Conservation (phyloP, 2,888 invertebrate species). For the Eubasilissa splendida region DNA sequence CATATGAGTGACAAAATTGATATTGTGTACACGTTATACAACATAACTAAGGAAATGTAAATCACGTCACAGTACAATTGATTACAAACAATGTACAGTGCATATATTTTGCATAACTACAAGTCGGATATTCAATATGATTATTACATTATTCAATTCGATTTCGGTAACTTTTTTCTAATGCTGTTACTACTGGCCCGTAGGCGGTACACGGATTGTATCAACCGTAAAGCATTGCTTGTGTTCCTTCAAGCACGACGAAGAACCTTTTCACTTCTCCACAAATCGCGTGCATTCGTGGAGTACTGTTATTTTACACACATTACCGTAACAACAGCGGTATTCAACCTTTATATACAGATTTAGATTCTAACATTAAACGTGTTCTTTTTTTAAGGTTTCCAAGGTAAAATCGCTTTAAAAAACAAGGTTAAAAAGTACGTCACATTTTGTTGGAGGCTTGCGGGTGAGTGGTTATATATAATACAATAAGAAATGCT, state of each 20-base stretch:
- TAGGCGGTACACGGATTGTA: not conserved
- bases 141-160: not conserved
- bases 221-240: conserved; percentile 11
- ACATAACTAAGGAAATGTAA: not conserved
- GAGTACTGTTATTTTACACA: not conserved
- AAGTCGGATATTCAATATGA: not conserved
- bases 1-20: no score
- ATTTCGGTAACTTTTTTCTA: not conserved
- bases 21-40: no score
- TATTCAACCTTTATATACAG: not conserved
- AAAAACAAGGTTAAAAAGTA: no score
- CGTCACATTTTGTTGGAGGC: no score
- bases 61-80: not conserved
- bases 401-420: no score
- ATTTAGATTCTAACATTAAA: no score
- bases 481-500: no score
- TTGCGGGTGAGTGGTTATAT: no score
- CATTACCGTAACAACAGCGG: not conserved
- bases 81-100: not conserved
- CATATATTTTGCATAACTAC: conserved; percentile 1
- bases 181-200: not conserved
- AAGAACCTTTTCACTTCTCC: conserved; percentile 41
- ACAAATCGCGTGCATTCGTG: conserved; percentile 6
- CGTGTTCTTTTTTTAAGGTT: no score
- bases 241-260: conserved; percentile 14